These are phyloP conservation scores for Euura lappo DNA, from an alignment of 1,140 invertebrate genomes.

Conservation along the genomic window DNA sequence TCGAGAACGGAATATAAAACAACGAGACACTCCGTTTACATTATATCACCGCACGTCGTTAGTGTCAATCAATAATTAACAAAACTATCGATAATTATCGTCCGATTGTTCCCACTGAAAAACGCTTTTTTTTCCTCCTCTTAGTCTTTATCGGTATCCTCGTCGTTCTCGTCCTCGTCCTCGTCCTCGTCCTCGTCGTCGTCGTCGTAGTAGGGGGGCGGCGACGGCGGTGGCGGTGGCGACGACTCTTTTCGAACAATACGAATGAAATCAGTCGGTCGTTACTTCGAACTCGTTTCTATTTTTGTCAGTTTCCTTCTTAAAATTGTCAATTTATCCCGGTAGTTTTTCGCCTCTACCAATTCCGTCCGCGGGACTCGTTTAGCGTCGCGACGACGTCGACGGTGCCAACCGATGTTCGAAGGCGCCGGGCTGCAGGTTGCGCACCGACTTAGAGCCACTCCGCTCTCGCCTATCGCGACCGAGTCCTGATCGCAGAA, in stretches of 20 bases:
- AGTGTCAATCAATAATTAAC: too few relatives aligned
- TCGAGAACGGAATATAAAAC: too few relatives aligned
- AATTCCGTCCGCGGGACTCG: too few relatives aligned
- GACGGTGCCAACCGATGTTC: constrained; percentile 4
- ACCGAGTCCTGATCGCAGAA: background rate
- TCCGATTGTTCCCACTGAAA: too few relatives aligned
- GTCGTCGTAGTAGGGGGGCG: background rate
- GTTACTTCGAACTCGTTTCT: too few relatives aligned
- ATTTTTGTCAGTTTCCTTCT: too few relatives aligned
- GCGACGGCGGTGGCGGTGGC: background rate
- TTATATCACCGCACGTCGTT: too few relatives aligned
- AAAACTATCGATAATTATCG: too few relatives aligned
- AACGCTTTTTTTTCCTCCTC: background rate
- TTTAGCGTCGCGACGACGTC: background rate
- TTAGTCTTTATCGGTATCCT: background rate
- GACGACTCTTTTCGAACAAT: background rate
- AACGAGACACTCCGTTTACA: too few relatives aligned
- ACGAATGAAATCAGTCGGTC: too few relatives aligned
- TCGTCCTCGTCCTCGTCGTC: background rate
- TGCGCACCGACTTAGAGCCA: background rate
- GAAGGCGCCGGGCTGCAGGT: constrained; percentile 4
- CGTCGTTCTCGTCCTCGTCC: background rate
- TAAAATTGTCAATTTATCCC: too few relatives aligned
- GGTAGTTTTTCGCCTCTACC: too few relatives aligned
- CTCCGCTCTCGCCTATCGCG: background rate